Evolutionary conservation across 1,140 invertebrate genomes (phyloP), one percentile per base, ranked within the genome.

Genomic region (Habropoda laboriosa): DNA sequence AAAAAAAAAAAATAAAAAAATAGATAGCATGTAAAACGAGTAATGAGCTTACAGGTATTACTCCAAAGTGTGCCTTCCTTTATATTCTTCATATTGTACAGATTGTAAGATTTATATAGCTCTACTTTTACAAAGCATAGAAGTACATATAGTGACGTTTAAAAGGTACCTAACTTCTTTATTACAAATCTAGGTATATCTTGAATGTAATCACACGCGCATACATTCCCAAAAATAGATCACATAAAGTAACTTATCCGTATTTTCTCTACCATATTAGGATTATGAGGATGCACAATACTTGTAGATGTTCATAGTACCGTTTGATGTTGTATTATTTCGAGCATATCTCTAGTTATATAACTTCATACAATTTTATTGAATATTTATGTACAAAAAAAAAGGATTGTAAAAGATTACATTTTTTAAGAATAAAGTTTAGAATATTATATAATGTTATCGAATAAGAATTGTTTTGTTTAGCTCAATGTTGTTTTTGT

Each of bases 351-450:
- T 63, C 32, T 67, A 81, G 60, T 72, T 83, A 64, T 49, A 32
- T 58, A 53, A 79, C 30, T 63, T 72, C 45, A 18, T 70, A 67
- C 49, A 63, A 85, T 68, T 70, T 51, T 85, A 84, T 71, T 55
- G n/a, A n/a, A 79, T 79, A 85, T 82, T 86, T 85, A 86, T 86
- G 83, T 86, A 86, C 84, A 86, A 86, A 86, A 63, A 60, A 21
- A 38, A 79, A 40, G 12, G 12, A 80, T 77, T 53, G 64, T 68
- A 80, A 61, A 45, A 72, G 61, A 74, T 71, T 57, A 57, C 66
- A 85, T 85, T 85, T 86, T 79, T 67, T 58, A 49, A 79, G 67
- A 80, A 82, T 82, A 86, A 79, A 79, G 47, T 71, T 67, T 61
- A 64, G 32, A 32, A 42, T 82, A 79, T 82, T 85, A 82, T 40